Percentiles rank a stretch among this genome's conserved stretches.
Evolutionary conservation across 2,888 invertebrate genomes (phyloP).

Genomic region (Gasteruption jaculator): DNA sequence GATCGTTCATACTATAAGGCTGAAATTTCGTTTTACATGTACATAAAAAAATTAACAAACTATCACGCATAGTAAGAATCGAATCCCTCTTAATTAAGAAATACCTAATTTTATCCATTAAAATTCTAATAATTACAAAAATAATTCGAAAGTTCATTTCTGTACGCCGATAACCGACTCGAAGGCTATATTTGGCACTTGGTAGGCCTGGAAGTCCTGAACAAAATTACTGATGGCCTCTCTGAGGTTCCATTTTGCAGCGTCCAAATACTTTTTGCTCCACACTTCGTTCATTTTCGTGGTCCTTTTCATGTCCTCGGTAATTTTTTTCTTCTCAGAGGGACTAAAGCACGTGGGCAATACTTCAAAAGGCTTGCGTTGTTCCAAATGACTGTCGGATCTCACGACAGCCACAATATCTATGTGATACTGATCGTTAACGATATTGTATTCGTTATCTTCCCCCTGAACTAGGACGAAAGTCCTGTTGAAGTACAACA

Average conservation of each 20-base stretch:
- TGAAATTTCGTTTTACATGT: no score
- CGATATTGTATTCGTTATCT: slow-evolving; percentile 44
- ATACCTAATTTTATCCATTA: no score
- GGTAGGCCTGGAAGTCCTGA: slow-evolving; percentile 36
- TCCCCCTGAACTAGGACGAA: slow-evolving; percentile 35
- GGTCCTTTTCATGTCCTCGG: slow-evolving; percentile 32
- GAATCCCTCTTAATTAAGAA: no score
- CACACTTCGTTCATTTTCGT: slow-evolving; percentile 37
- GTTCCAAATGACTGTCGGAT: background rate
- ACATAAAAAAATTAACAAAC: no score
- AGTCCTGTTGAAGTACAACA: slow-evolving; percentile 54
- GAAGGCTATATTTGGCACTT: slow-evolving; percentile 40
- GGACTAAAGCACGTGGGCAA: slow-evolving; percentile 35
- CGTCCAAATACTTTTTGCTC: slow-evolving; percentile 33
- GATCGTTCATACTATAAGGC: no score
- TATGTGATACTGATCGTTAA: slow-evolving; percentile 46
- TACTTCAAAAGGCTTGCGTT: slow-evolving; percentile 15
- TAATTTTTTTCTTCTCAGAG: slow-evolving; percentile 37
- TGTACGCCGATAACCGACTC: no score
- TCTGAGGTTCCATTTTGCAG: slow-evolving; percentile 39
- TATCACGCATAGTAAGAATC: no score
- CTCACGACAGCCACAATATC: slow-evolving; percentile 7
- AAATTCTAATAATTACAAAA: no score
- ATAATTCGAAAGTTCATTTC: no score
- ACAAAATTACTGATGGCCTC: slow-evolving; percentile 38